Conservation (phyloP, 2,113 vertebrate species). For the Austrofundulus limnaeus region DNA sequence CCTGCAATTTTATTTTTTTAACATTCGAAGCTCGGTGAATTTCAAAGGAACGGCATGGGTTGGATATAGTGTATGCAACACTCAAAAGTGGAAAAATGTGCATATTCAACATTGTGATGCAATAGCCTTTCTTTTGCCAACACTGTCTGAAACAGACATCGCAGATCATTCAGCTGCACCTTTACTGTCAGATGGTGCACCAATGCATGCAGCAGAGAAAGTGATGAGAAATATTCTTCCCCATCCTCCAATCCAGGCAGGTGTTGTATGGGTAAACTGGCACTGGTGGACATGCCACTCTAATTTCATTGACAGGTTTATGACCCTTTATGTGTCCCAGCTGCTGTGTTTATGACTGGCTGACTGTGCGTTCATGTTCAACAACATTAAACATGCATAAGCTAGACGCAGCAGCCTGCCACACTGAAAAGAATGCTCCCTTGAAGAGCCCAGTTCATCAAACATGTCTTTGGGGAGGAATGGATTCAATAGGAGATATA, state of each 20-base stretch:
- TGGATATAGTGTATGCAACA: not conserved
- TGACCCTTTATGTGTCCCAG: conserved; percentile 75
- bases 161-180: conserved; percentile 20
- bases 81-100: not conserved
- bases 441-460: conserved; percentile 35
- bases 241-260: conserved; percentile 61
- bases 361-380: conserved; percentile 77
- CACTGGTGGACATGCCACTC: conserved; percentile 73
- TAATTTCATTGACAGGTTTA: conserved; percentile 77
- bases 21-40: conserved; percentile 14
- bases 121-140: conserved; percentile 14
- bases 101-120: conserved; percentile 23
- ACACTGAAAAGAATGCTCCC: conserved; percentile 48
- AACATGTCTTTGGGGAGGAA: conserved; percentile 35
- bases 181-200: conserved; percentile 37
- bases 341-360: conserved; percentile 76
- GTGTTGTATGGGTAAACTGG: conserved; percentile 73
- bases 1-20: not conserved
- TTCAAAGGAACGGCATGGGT: conserved; percentile 11
- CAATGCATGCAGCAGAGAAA: conserved; percentile 23
- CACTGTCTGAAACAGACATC: conserved; percentile 8
- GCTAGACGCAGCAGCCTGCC: conserved; percentile 55
- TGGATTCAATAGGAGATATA: conserved; percentile 42
- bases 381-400: conserved; percentile 81
- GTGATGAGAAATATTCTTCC: conserved; percentile 42